phyloP scores from a whole-genome alignment of 2,888 invertebrate genomes.

The Pandemis corylana region DNA sequence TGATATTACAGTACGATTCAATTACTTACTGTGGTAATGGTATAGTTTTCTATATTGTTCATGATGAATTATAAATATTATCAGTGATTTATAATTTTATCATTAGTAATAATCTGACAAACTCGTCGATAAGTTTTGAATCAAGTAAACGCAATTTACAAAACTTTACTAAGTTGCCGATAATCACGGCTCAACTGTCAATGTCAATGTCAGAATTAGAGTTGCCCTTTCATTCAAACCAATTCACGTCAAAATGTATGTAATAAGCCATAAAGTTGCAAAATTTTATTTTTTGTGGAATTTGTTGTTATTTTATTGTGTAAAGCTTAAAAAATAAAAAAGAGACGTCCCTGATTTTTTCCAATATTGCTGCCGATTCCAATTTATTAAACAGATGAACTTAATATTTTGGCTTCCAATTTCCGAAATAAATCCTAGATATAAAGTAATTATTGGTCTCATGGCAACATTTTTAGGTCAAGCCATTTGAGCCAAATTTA shows the following conservation, averaged over 20 bases:
- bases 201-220: background rate
- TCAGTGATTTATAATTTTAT: background rate
- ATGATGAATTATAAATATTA: background rate
- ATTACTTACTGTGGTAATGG: conserved; percentile 53
- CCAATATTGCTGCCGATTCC: no score
- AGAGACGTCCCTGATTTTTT: no score
- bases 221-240: background rate
- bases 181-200: background rate
- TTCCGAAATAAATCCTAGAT: background rate
- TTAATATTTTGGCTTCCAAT: no score
- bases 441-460: background rate
- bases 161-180: background rate
- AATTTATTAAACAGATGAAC: no score
- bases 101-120: background rate
- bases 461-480: background rate
- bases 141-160: background rate
- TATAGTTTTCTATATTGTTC: conserved; percentile 47
- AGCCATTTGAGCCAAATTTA: conserved; percentile 15
- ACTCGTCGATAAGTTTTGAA: background rate
- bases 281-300: no score
- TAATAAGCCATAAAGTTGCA: no score
- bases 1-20: background rate
- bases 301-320: no score
- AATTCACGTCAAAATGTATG: background rate
- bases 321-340: no score